phyloP scores from a whole-genome alignment of 2,113 vertebrate species.

The Grallaria varia region DNA sequence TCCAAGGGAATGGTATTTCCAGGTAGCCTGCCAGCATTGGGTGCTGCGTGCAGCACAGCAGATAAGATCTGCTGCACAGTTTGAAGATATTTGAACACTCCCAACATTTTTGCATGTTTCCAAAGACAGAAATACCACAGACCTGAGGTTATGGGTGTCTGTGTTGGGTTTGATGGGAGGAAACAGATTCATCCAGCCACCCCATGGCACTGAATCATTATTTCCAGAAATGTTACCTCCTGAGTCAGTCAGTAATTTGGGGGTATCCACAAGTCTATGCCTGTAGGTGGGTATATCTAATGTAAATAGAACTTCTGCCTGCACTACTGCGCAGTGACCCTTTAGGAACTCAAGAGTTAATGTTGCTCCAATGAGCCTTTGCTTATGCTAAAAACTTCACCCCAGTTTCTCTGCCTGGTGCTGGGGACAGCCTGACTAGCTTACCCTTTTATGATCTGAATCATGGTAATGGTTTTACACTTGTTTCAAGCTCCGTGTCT shows the following conservation, averaged over 20 bases:
- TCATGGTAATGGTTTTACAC: conserved; percentile 58
- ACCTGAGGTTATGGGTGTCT: conserved; percentile 58
- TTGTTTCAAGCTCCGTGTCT: conserved; percentile 54
- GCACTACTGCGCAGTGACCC: conserved; percentile 41
- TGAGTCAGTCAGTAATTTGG: conserved; percentile 72
- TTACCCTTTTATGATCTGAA: conserved; percentile 57
- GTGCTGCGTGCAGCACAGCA: conserved; percentile 2
- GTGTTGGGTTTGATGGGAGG: conserved; percentile 23
- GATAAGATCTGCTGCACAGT: conserved; percentile 49
- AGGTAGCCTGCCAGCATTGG: conserved; percentile 12
- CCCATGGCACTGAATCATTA: conserved; percentile 71
- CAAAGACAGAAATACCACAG: conserved; percentile 63
- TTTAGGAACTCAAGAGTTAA: conserved; percentile 44
- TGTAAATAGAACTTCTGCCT: conserved; percentile 69
- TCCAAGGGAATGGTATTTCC: conserved; percentile 14
- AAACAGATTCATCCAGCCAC: conserved; percentile 34
- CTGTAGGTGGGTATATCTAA: conserved; percentile 62
- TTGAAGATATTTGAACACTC: conserved; percentile 53
- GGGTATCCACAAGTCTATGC: conserved; percentile 68
- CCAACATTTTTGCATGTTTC: conserved; percentile 51
- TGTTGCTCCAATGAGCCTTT: conserved; percentile 49
- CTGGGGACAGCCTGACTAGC: conserved; percentile 13
- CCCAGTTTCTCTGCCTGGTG: background rate
- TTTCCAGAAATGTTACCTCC: conserved; percentile 64
- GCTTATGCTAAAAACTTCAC: conserved; percentile 39